Conservation (phyloP, 2,113 vertebrate species). For the Triplophysa siluroides region DNA sequence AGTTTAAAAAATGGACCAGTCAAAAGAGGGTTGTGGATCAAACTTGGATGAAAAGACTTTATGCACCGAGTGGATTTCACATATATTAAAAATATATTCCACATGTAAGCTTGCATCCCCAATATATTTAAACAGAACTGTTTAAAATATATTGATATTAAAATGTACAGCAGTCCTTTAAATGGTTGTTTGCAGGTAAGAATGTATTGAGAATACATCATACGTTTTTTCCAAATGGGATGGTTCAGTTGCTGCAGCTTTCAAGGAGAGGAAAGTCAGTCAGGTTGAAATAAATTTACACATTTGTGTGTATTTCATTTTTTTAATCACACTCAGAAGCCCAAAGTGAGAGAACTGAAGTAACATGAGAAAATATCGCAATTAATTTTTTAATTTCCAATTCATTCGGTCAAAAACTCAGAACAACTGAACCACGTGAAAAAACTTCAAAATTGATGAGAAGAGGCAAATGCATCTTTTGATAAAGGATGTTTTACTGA, state of each 20-base stretch:
- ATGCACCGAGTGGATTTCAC: conserved; percentile 66
- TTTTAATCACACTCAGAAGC: conserved; percentile 75
- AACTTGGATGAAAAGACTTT: conserved; percentile 60
- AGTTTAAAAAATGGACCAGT: conserved; percentile 38
- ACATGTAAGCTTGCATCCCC: conserved; percentile 63
- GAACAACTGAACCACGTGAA: conserved; percentile 86
- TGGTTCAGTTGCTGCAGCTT: conserved; percentile 83
- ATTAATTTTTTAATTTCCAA: conserved; percentile 54
- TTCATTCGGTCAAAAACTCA: conserved; percentile 69
- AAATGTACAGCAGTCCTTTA: conserved; percentile 64
- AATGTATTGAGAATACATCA: conserved; percentile 73
- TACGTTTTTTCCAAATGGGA: conserved; percentile 79
- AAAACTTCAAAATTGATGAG: conserved; percentile 75
- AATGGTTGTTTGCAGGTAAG: conserved; percentile 62
- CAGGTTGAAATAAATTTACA: conserved; percentile 58
- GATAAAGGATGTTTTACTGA: conserved; percentile 1
- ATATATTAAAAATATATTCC: conserved; percentile 62
- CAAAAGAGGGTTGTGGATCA: conserved; percentile 53
- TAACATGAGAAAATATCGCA: conserved; percentile 58
- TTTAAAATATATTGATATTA: conserved; percentile 79
- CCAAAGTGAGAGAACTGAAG: conserved; percentile 85
- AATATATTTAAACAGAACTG: conserved; percentile 81
- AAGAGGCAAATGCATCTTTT: conserved; percentile 55
- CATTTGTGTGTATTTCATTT: conserved; percentile 70
- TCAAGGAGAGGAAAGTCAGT: conserved; percentile 68